Base-by-base conservation (phyloP, 1,140 invertebrate species). In the Solenopsis invicta region DNA sequence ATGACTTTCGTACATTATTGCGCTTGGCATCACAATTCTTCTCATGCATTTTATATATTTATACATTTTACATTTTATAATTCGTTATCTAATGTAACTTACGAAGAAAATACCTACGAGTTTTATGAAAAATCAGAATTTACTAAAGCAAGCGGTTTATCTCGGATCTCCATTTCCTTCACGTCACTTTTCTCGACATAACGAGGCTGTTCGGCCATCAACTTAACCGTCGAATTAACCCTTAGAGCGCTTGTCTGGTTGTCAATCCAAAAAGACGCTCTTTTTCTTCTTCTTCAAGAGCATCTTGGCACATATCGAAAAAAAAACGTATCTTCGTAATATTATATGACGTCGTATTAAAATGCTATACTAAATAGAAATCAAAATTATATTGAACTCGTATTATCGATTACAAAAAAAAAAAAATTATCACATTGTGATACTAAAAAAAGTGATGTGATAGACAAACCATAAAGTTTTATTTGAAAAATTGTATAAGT, bases 91-190 rank as follows among this genome's bases (percentile, higher is more conserved):
- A 41, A 66, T 45, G 37, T 21, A 75, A 59, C 0, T 4, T 75
- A 45, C 4, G 29, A 45, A 41, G 12, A 9, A 45, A 59, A 24
- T 3, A 24, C 12, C 12, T 37, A 56, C 6, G 48, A 24, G 18
- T 54, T 74, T 56, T 37, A 21, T 37, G 8, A n/a, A 37, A 59
- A 75, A 59, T 75, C 54, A 75, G 61, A 66, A 66, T 78, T 34
- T 64, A 34, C 10, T 6, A 1, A 48, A 61, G 66, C 6, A 66
- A 64, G 12, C 10, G 50, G 18, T 18, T 78, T 12, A 62, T 62
- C 41, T 77, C 37, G 13, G 6, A 77, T 66, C 50, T 52, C 21
- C 18, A 45, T 50, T 78, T 34, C 24, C 66, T 66, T 78, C 61
- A 34, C 24, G 59, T 77, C 56, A 78, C 34, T 12, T 37, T 52